Evolutionary conservation across 2,888 invertebrate species (phyloP).

Genomic region (Tryphoninae sp.): DNA sequence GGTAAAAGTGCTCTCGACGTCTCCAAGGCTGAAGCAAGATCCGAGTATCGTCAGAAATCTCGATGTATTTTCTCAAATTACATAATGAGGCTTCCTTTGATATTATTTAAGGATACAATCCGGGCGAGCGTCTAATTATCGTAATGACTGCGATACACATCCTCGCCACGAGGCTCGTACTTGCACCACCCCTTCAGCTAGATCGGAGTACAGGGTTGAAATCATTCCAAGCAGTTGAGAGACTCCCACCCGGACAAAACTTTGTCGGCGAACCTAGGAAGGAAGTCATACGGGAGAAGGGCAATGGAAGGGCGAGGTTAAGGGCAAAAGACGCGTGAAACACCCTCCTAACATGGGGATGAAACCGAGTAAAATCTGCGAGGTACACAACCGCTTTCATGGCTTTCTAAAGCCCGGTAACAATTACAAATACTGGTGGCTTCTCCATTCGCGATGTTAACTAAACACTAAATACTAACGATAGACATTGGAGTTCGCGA

Average conservation of each 20-base stretch:
- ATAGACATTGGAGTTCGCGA: conserved; percentile 71
- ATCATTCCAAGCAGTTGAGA: conserved; percentile 67
- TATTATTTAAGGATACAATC: conserved; percentile 79
- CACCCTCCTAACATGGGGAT: conserved; percentile 59
- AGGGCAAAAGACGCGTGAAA: conserved; percentile 31
- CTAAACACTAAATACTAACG: conserved; percentile 80
- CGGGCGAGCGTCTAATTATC: conserved; percentile 77
- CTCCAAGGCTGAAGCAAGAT: conserved; percentile 2
- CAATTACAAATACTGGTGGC: conserved; percentile 81
- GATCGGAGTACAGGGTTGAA: conserved; percentile 66
- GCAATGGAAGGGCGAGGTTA: conserved; percentile 23
- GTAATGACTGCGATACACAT: conserved; percentile 77
- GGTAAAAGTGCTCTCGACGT: conserved; percentile 25
- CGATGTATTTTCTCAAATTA: conserved; percentile 22
- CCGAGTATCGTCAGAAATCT: conserved; percentile 21
- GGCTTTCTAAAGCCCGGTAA: conserved; percentile 77
- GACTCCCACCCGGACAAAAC: conserved; percentile 60
- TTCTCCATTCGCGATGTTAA: conserved; percentile 76
- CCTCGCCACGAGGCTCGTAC: conserved; percentile 76
- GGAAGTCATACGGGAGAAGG: conserved; percentile 31
- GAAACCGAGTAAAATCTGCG: conserved; percentile 75
- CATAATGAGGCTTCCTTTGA: conserved; percentile 57
- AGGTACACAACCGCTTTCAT: conserved; percentile 78
- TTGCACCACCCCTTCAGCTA: conserved; percentile 60
- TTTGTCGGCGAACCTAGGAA: conserved; percentile 55